Base-by-base conservation (phyloP, 2,888 invertebrate genomes). In the Melanchra persicariae region DNA sequence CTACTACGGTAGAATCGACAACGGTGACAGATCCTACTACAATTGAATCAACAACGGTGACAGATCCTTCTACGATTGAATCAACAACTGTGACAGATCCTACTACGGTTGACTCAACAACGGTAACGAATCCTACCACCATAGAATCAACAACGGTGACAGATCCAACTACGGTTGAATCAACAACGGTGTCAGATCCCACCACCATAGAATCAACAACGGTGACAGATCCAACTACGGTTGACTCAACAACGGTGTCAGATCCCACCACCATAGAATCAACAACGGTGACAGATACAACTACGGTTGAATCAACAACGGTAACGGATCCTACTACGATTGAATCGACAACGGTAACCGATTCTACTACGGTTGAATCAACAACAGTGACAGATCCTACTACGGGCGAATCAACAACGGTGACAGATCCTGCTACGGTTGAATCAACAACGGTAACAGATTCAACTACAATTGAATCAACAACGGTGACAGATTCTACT, bases 21-120 rank as follows among this genome's bases (percentile, higher is more conserved):
- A 79, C 71, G 0, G 19, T 43, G 0, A 61, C 64, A 6, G 26
- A 58, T 7, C 22, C 70, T 0, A 37, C 47, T 8, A 63, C 73
- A 0, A 37, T 22, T 4, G 72, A 63, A 26, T 12, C 22, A 0
- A 69, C 70, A 0, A 45, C 43, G 0, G 9, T 55, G 2, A 69
- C 69, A 3, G 69, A 55, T 0, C 26, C 22, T 0, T 19, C 47
- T 10, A 69, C 71, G 0, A 22, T 19, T 7, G 71, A 55, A 26
- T 19, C 47, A 2, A 69, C 69, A 2, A 47, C 55, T 0, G 2
- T 40, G 2, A 70, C 37, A 1, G 54, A 70, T 1, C 30, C 72
- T 0, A 57, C 55, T 1, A 49, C 57, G 0, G n/a, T 26, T 2
- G 60, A 57, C 24, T 19, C 34, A 0, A 73, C 51, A 1, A 51